Conservation (phyloP, 2,888 invertebrate species). For the Carabus problematicus region DNA sequence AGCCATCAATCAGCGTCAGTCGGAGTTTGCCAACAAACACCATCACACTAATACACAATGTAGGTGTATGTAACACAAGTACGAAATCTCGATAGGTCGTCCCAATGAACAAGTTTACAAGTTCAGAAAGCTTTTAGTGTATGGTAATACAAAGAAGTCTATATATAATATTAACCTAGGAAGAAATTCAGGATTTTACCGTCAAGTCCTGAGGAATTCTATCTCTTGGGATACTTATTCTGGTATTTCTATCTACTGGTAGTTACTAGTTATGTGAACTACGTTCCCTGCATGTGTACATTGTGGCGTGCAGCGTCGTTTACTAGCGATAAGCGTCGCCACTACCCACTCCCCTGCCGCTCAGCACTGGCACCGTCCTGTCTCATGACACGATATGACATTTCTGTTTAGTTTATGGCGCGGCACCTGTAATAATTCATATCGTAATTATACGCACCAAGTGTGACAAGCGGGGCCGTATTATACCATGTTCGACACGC, state of each 20-base stretch:
- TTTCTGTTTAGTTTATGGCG: constrained; percentile 58
- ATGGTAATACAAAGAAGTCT: no score
- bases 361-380: constrained; percentile 44
- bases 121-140: no score
- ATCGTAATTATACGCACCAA: constrained; percentile 32
- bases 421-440: constrained; percentile 33
- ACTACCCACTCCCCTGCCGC: constrained; percentile 51
- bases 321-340: constrained; percentile 44
- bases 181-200: no score
- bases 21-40: constrained; percentile 45
- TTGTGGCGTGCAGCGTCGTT: constrained; percentile 47
- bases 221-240: no score
- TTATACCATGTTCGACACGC: constrained; percentile 12
- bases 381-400: constrained; percentile 53
- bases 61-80: no score
- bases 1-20: constrained; percentile 46
- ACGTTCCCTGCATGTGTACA: neutral
- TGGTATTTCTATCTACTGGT: no score
- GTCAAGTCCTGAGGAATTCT: no score
- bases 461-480: constrained; percentile 14
- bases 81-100: no score
- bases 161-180: no score
- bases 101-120: no score
- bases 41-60: neutral
- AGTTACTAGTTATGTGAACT: no score